These are phyloP conservation scores for Acarapis woodi DNA, from an alignment of 1,140 invertebrate genomes.

Conservation along the genomic window DNA sequence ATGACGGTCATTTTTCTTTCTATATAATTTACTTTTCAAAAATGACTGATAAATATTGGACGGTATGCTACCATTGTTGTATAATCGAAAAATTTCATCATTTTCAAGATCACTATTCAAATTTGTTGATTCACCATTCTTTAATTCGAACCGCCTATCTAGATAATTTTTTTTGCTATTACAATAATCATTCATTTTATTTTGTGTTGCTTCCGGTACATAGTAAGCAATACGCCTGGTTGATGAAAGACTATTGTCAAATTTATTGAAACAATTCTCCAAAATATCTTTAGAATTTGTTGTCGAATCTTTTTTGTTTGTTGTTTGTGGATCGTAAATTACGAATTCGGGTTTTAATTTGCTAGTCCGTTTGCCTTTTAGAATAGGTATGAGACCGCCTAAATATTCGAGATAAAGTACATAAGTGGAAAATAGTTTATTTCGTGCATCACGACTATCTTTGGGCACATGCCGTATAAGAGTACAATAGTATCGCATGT, in stretches of 20 bases:
- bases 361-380: constrained; percentile 79
- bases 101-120: no score
- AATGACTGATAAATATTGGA: no score
- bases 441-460: constrained; percentile 20
- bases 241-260: background rate
- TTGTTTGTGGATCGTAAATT: constrained; percentile 68
- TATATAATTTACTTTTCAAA: no score
- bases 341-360: constrained; percentile 93
- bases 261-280: background rate
- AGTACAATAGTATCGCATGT: constrained; percentile 66
- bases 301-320: constrained; percentile 19
- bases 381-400: constrained; percentile 71
- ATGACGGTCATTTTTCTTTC: no score
- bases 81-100: no score
- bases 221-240: background rate
- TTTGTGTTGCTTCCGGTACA: constrained; percentile 34
- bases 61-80: no score
- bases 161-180: background rate
- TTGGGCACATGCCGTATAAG: constrained; percentile 84
- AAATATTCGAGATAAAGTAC: constrained; percentile 86
- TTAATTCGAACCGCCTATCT: no score
- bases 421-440: no score
- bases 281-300: background rate
- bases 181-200: constrained; percentile 31
- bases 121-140: no score